Evolutionary conservation across 2,797 vertebrate species (phyloP).

Genomic region (Gila robusta): DNA sequence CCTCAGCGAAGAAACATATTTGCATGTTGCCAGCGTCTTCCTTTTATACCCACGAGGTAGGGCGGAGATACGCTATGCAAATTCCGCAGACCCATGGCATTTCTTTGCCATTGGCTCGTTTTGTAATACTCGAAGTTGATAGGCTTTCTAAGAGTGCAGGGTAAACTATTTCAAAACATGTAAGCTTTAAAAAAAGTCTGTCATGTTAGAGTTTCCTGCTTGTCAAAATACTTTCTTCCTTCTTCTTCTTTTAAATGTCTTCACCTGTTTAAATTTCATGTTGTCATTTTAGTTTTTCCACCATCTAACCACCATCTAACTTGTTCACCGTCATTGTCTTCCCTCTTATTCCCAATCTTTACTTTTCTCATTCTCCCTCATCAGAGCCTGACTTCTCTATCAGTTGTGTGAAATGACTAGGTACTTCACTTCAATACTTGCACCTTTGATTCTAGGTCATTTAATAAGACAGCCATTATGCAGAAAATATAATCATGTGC

Average conservation of each 20-base stretch:
- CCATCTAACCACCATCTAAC: not conserved
- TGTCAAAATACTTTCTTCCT: not conserved
- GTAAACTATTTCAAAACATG: too few species aligned
- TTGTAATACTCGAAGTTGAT: too few species aligned
- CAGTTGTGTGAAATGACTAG: conserved; percentile 33
- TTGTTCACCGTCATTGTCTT: too few species aligned
- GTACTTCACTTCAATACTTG: conserved; percentile 62
- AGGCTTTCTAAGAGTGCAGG: too few species aligned
- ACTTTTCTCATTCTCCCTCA: not conserved
- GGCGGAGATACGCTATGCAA: too few species aligned
- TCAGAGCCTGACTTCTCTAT: conserved; percentile 1
- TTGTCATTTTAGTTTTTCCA: not conserved
- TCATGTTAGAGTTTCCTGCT: not conserved
- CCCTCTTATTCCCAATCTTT: not conserved
- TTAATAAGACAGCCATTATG: conserved; percentile 68
- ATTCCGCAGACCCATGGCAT: too few species aligned
- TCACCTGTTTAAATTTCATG: not conserved
- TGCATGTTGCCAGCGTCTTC: too few species aligned
- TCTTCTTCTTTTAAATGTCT: not conserved
- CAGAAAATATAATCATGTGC: conserved; percentile 70
- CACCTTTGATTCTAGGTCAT: conserved; percentile 67
- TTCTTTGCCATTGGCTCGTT: too few species aligned
- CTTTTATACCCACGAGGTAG: too few species aligned
- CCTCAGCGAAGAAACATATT: too few species aligned
- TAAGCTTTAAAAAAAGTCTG: not conserved